Conservation (phyloP, 2,888 invertebrate genomes). For the Trichopoda pennipes region DNA sequence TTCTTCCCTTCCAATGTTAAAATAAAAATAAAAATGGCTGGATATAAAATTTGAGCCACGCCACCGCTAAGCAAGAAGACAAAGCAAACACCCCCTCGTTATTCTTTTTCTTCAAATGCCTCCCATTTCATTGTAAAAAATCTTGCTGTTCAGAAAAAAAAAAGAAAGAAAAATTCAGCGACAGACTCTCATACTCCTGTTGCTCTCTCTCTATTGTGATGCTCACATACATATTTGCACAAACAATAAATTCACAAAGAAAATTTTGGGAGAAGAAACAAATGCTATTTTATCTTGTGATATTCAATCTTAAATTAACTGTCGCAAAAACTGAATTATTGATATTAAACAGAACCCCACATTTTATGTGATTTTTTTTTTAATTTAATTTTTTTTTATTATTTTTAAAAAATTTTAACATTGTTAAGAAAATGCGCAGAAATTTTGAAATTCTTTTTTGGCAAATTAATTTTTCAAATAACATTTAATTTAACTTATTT, state of each 20-base stretch:
- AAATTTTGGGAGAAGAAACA: too few relatives aligned
- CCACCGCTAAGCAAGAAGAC: slow-evolving; percentile 22
- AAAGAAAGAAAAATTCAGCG: neutral
- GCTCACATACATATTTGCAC: neutral
- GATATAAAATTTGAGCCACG: slow-evolving; percentile 35
- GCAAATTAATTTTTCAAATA: too few relatives aligned
- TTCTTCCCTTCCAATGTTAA: slow-evolving; percentile 1
- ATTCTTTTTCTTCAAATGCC: neutral
- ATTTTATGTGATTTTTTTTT: too few relatives aligned
- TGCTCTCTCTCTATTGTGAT: neutral
- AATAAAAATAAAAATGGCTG: slow-evolving; percentile 55
- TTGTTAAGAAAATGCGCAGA: too few relatives aligned
- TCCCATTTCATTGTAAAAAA: slow-evolving; percentile 1
- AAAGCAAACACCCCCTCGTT: slow-evolving; percentile 22
- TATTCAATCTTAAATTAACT: too few relatives aligned
- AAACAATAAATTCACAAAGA: neutral
- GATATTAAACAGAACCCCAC: too few relatives aligned
- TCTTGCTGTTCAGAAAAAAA: slow-evolving; percentile 5
- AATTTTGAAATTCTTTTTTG: too few relatives aligned
- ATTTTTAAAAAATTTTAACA: too few relatives aligned
- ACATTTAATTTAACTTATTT: too few relatives aligned
- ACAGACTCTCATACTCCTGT: neutral
- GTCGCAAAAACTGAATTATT: too few relatives aligned
- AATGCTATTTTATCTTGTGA: neutral
- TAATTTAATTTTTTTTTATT: too few relatives aligned